These are phyloP conservation scores for Tetramorium simillimum DNA, from an alignment of 1,140 invertebrate species.

Conservation along the genomic window DNA sequence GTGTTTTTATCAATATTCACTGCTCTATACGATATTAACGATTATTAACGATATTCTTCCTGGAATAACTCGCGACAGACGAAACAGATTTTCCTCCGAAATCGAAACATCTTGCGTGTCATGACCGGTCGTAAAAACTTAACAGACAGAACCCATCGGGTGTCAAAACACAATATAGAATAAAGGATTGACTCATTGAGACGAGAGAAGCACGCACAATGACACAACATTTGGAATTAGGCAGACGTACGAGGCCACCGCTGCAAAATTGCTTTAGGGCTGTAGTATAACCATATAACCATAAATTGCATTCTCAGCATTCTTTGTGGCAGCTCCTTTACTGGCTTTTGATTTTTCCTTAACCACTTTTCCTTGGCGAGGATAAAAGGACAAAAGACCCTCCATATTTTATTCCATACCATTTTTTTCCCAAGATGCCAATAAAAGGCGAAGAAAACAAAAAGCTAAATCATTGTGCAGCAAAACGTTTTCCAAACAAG, in stretches of 20 bases:
- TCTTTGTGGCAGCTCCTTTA: conserved; percentile 18
- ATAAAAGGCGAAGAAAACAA: not conserved
- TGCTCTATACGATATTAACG: not conserved
- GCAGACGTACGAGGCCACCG: conserved; percentile 31
- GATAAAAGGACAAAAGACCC: not conserved
- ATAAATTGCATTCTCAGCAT: conserved; percentile 74
- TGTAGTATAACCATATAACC: conserved; percentile 77
- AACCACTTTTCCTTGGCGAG: not conserved
- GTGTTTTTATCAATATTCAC: not conserved
- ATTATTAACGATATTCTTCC: not conserved
- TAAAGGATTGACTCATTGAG: conserved; percentile 63
- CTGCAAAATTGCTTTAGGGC: conserved; percentile 77
- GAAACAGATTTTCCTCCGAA: not conserved
- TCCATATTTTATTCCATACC: not conserved
- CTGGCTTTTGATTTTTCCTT: conserved; percentile 49
- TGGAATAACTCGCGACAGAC: not conserved
- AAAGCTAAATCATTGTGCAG: not conserved
- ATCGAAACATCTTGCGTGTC: not conserved
- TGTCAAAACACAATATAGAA: conserved; percentile 80
- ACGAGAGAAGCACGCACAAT: conserved; percentile 46
- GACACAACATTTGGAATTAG: conserved; percentile 12
- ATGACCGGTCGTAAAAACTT: conserved; percentile 76
- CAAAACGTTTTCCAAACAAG: not conserved
- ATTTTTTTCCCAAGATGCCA: not conserved
- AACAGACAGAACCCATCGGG: conserved; percentile 81